Base-by-base conservation (phyloP, 2,113 vertebrate species). In the Elachura formosa region DNA sequence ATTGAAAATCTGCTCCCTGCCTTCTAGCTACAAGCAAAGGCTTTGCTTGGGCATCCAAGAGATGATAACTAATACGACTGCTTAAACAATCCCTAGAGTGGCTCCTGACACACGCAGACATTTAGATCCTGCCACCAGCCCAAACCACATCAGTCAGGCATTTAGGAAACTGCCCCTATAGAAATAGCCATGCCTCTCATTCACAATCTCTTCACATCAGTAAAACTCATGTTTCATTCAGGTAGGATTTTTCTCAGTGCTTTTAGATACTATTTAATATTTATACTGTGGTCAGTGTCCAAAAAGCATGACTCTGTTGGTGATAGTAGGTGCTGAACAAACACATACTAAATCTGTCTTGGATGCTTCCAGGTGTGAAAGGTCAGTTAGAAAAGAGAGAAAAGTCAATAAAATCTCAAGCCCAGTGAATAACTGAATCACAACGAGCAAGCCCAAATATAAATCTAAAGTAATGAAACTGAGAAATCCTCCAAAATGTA, bases 1-100 rank as follows among this genome's bases (percentile, higher is more conserved):
- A 74, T 63, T 67, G 85, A 89, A 94, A 90, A 95, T 93, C 93
- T 91, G 81, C 59, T 91, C 55, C 62, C 76, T 93, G 76, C 91
- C 75, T 95, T 66, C 55, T 41, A 80, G 87, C 55, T 74, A 77
- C 72, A 64, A 83, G 84, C 20, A 58, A 73, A 93, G 59, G 90
- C 36, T 95, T 91, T 9, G 8, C 87, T 83, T 80, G 48, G 87
- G 87, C 55, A 85, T 83, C 75, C 85, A 82, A 17, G 7, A 84
- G 87, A 74, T 64, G 34, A 87, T 46, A 90, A 91, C 82, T 93
- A 83, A 77, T 48, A 64, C 85, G 67, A 26, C 87, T 68, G 54
- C 71, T 78, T 87, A 68, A 92, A 78, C 64, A 84, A 52, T 40
- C 54, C 86, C 46, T 48, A 6, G 63, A 80, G 59, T 43, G 33